Base-by-base conservation (phyloP, 1,140 invertebrate genomes). In the Ips nitidus region DNA sequence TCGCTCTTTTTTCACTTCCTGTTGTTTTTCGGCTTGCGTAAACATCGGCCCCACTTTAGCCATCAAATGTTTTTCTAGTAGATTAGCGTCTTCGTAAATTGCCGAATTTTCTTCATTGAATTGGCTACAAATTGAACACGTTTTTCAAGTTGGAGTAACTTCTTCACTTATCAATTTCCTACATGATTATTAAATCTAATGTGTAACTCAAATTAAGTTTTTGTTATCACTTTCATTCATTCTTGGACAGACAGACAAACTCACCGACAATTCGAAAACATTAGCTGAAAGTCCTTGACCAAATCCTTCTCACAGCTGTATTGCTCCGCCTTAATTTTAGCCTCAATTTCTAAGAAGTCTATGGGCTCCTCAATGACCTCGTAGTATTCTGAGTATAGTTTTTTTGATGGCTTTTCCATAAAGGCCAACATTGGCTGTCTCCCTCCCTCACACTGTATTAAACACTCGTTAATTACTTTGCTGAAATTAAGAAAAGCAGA, bases 71-170 rank as follows among this genome's bases (percentile, higher is more conserved):
- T 89, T 89, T 79, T 98, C 95, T 39, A 98, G 81, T 41, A 89
- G 88, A 78, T 91, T 93, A 1, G 96, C 95, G 84, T 98, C 96
- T 76, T 96, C 92, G 76, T 96, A 97, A 75, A 98, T 97, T 74
- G 91, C 88, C 0, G 95, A 98, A 40, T 92, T 91, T 82, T 98
- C 95, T 82, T 98, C 96, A 80, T 99, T 99, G 80, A 96, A 98
- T 75, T 94, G 90, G n/a, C 68, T 70, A 41, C 40, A 69, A 67
- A n/a, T 8, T 6, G 2, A 2, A 55, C 41, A 47, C 5, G 5
- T 41, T 7, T 4, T 40, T 58, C 4, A 58, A 41, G 36, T 58
- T 39, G 22, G 22, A 22, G 22, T 22, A 22, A 22, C 22, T 22
- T 22, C 22, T 22, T 22, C 22, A 22, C 22, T 22, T 22, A 22